Conservation (phyloP, 1,140 invertebrate species). For the Zaprionus davidi region DNA sequence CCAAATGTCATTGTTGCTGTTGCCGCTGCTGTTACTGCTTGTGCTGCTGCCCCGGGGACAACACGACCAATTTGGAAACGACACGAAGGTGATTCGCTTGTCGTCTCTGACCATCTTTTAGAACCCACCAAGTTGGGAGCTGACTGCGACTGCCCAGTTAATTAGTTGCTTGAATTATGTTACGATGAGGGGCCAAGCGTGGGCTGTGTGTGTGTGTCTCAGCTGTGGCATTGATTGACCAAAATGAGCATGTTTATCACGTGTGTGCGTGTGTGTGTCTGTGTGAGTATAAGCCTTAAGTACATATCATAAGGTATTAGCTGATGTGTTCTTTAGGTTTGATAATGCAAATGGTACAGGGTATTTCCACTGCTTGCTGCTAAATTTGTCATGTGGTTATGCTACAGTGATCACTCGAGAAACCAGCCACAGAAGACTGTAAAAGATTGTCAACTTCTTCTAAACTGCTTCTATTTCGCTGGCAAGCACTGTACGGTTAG, state of each 20-base stretch:
- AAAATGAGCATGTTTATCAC: constrained; percentile 65
- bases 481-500: background rate
- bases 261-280: constrained; percentile 7
- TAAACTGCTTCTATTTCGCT: background rate
- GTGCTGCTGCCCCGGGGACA: constrained; percentile 18
- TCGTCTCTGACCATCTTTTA: constrained; percentile 42
- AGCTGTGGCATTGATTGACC: constrained; percentile 73
- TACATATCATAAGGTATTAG: background rate
- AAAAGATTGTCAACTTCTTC: background rate
- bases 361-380: background rate
- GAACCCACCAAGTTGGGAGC: constrained; percentile 24
- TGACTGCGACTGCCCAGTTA: constrained; percentile 54
- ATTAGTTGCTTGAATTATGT: constrained; percentile 67
- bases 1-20: constrained; percentile 25
- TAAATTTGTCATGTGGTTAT: too few species aligned
- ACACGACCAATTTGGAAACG: constrained; percentile 39
- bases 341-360: background rate
- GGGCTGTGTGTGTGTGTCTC: constrained; percentile 39
- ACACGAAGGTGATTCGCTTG: constrained; percentile 56
- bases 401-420: too few species aligned
- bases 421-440: too few species aligned
- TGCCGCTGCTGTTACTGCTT: background rate
- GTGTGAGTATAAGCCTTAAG: background rate
- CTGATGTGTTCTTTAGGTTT: background rate
- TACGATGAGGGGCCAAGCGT: constrained; percentile 34